Evolutionary conservation across 2,888 invertebrate species (phyloP), one percentile per base, ranked within the genome.

Genomic region (Sinhomidia bicolor): DNA sequence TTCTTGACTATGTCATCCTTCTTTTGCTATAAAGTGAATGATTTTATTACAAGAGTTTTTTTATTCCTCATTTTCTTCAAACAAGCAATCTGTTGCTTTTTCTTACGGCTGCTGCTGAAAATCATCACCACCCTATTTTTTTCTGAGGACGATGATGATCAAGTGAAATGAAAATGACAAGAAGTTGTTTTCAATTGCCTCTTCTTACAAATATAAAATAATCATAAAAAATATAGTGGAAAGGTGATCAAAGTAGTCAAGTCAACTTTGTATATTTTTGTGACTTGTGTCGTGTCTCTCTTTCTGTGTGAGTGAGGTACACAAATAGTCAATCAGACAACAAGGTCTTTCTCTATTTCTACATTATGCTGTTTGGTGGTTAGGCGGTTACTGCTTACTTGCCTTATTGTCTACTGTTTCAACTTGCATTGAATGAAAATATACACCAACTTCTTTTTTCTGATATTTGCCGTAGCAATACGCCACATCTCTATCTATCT

Each of bases 1-100:
- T 76, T 76, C 74, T 74, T 47, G 44, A 23, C 47, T 51, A 29
- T 29, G 76, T 76, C 76, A 76, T 76, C 51, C 14, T 60, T 51
- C 51, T 7, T 76, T 23, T 23, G n/a, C n/a, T n/a, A n/a, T 51
- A 26, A 51, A 76, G 51, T 51, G 76, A 47, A 76, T 76, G 65
- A 65, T 74, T 74, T 47, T 23, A 47, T 74, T 74, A 23, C 12
- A 26, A 74, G 47, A 54, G 47, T 76, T 76, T 74, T 29, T 51
- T 54, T 26, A 29, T 54, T 51, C 6, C 17, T 76, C 51, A 47
- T 7, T 44, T 44, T 44, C 41, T 9, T 54, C 47, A 76, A 41
- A 71, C 20, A 41, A 17, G 26, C 41, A 71, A 71, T 71, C 41
- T 36, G 68, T 10, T 71, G 41, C 41, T 71, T n/a, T 4, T 7